Base-by-base conservation (phyloP, 2,888 invertebrate species). In the Eupithecia dodoneata region DNA sequence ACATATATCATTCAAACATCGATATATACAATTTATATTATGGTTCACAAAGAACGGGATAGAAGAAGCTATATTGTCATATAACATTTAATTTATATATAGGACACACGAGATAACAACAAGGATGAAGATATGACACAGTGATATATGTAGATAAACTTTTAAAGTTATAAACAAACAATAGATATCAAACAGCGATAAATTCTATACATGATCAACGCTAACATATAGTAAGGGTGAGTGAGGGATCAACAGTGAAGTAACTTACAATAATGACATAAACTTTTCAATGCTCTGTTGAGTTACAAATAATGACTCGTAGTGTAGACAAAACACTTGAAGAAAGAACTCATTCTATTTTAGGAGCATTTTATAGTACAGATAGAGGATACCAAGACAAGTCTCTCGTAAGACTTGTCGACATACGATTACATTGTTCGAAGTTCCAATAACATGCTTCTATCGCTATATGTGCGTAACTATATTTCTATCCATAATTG, bases 41-140 rank as follows among this genome's bases (percentile, higher is more conserved):
- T 83, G 84, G 82, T 83, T 80, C 80, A 81, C 77, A 76, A 82
- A 83, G 84, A 87, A 86, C 85, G 83, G 83, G 85, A 85, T 83
- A 85, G 69, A 84, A 90, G 87, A 87, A 93, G 92, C 91, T 91
- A 94, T 94, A 94, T 94, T 94, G 93, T 94, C 94, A 89, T 89
- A 90, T 92, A 93, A 93, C 91, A 93, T 92, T 91, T 83, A 90
- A 86, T 89, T 88, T 87, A 85, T 90, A 85, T 85, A 88, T 84
- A 91, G 88, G 88, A 90, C 89, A 92, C 91, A 92, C 90, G 89
- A 90, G 85, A 88, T 91, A 92, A 93, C 90, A 90, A 90, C 92
- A 89, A 92, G 90, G 87, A 92, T 92, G 93, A 91, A 89, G 92
- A 93, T 93, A 93, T 94, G 93, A 92, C 85, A 89, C 86, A 90